phyloP scores from a whole-genome alignment of 1,140 invertebrate species.

The Gonatopus flavifemur region DNA sequence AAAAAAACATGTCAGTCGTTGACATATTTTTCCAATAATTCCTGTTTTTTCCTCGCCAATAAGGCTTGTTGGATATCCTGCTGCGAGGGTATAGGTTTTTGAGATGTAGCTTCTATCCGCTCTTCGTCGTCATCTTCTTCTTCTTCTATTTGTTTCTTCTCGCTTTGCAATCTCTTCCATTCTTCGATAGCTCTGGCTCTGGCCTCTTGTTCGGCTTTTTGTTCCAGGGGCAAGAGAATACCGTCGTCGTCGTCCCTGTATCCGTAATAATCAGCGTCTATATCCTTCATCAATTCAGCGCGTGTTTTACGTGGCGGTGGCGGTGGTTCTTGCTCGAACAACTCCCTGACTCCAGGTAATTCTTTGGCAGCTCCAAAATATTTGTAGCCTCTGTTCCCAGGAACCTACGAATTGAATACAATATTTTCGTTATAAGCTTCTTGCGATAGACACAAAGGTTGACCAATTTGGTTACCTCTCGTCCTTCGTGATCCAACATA shows the following conservation, averaged over 20 bases:
- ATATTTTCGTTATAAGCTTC: slow-evolving; percentile 2
- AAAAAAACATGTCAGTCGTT: slow-evolving; percentile 30
- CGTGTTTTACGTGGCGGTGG: slow-evolving; percentile 86
- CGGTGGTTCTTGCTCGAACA: slow-evolving; percentile 96
- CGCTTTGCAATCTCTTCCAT: slow-evolving; percentile 61
- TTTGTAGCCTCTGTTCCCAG: slow-evolving; percentile 97
- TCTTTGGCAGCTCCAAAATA: slow-evolving; percentile 99
- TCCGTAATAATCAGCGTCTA: slow-evolving; percentile 98
- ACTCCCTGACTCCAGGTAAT: slow-evolving; percentile 93
- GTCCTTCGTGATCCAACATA: slow-evolving; percentile 94
- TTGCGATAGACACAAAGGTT: neutral
- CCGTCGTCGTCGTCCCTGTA: slow-evolving; percentile 99
- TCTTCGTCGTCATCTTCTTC: slow-evolving; percentile 52
- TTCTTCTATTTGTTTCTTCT: slow-evolving; percentile 47
- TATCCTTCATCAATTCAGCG: slow-evolving; percentile 96
- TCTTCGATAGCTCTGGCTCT: slow-evolving; percentile 64
- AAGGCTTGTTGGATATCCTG: slow-evolving; percentile 89
- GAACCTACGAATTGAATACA: slow-evolving; percentile 59
- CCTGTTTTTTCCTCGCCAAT: slow-evolving; percentile 84
- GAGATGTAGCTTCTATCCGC: slow-evolving; percentile 64
- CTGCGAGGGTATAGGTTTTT: slow-evolving; percentile 85
- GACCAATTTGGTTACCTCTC: slow-evolving; percentile 67
- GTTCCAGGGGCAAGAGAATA: slow-evolving; percentile 85
- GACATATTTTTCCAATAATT: slow-evolving; percentile 78
- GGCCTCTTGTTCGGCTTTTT: slow-evolving; percentile 74